Percentiles rank a stretch among this genome's conserved stretches.
phyloP scores from a whole-genome alignment of 1,140 invertebrate genomes.

The Drosophila punjabiensis region DNA sequence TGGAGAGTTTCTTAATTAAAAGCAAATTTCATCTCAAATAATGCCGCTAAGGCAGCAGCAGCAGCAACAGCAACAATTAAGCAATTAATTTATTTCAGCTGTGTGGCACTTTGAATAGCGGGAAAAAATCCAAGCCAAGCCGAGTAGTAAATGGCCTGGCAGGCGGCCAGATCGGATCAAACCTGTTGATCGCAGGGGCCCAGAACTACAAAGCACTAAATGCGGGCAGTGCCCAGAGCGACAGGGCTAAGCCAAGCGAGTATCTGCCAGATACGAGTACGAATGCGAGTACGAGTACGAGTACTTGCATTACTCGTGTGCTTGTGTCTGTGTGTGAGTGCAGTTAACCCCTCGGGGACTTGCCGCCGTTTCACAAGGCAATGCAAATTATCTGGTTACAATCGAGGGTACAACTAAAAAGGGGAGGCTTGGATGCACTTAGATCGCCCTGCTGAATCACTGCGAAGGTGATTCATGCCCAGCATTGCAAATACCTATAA shows the following conservation, averaged over 20 bases:
- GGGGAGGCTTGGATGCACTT: constrained; percentile 33
- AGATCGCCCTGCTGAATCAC: constrained; percentile 37
- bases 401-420: constrained; percentile 6
- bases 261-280: constrained; percentile 31
- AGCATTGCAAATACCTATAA: constrained; percentile 4
- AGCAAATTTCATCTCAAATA: constrained; percentile 77
- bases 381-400: constrained; percentile 45
- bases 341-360: constrained; percentile 25
- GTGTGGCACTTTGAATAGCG: constrained; percentile 61
- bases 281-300: constrained; percentile 1
- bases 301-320: background rate
- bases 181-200: constrained; percentile 67
- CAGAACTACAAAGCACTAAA: constrained; percentile 23
- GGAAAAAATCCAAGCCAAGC: constrained; percentile 70
- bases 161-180: constrained; percentile 55
- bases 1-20: constrained; percentile 78
- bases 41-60: constrained; percentile 57
- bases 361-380: constrained; percentile 31
- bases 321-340: background rate
- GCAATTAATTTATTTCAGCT: constrained; percentile 80
- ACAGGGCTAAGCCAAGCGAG: constrained; percentile 38
- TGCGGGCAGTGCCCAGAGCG: constrained; percentile 55
- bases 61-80: constrained; percentile 66
- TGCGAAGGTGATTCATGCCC: constrained; percentile 23
- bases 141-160: constrained; percentile 44